A percentile compares a stretch with the other conserved stretches of the same genome.
Evolutionary conservation across 2,113 vertebrate genomes (phyloP).

Genomic region (Strix aluco): DNA sequence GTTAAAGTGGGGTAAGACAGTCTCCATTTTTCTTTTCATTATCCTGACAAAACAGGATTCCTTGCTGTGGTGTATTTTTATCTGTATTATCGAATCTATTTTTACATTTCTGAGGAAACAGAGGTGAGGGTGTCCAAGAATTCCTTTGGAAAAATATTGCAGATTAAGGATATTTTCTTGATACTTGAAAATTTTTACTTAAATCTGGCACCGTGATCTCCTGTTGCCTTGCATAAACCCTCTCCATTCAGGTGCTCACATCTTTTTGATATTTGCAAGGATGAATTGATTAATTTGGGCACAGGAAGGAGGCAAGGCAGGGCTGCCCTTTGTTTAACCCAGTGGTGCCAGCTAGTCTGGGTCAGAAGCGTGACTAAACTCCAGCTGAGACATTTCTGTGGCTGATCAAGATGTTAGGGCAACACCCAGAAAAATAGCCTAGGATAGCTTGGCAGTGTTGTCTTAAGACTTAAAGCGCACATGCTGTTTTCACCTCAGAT

Average conservation of each 20-base stretch:
- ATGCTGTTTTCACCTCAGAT: neutral
- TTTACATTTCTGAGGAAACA: neutral
- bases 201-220: neutral
- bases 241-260: neutral
- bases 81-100: constrained; percentile 2
- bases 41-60: neutral
- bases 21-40: neutral
- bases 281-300: constrained; percentile 58
- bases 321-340: constrained; percentile 68
- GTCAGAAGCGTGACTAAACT: constrained; percentile 69
- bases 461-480: neutral
- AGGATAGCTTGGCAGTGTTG: constrained; percentile 20
- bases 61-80: neutral
- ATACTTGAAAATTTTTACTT: neutral
- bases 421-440: constrained; percentile 57
- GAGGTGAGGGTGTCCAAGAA: neutral
- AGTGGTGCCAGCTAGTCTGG: constrained; percentile 71
- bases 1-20: neutral
- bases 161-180: neutral
- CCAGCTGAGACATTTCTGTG: constrained; percentile 65
- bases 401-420: constrained; percentile 64
- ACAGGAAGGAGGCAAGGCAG: constrained; percentile 54
- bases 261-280: constrained; percentile 48
- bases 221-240: neutral
- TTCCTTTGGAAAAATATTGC: neutral